Conservation (phyloP, 30 jellyfish, hydroid and myxozoan species). For the Aurelia sp. region DNA sequence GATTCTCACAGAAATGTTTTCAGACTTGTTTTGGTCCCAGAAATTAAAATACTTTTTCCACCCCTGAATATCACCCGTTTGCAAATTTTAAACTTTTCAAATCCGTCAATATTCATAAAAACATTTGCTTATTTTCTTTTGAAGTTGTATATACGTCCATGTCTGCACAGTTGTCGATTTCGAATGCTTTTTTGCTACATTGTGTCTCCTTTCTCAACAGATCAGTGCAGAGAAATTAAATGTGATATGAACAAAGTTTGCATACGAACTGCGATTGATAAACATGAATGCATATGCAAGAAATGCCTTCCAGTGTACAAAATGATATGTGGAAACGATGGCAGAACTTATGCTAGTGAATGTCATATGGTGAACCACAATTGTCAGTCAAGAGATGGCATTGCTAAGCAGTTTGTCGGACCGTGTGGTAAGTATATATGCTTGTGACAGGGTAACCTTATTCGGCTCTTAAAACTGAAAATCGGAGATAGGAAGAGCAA, state of each 20-base stretch:
- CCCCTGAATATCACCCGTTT: no score
- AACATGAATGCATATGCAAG: conserved; percentile 57
- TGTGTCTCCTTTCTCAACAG: conserved; percentile 20
- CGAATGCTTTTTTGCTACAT: background rate
- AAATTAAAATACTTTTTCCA: no score
- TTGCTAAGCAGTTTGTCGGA: conserved; percentile 4
- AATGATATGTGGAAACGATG: conserved; percentile 83
- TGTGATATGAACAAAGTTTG: conserved; percentile 44
- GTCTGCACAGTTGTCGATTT: background rate
- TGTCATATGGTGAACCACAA: conserved; percentile 66
- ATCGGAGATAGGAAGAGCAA: no score
- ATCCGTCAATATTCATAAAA: no score
- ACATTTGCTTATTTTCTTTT: no score
- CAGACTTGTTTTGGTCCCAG: no score
- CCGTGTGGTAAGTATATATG: conserved; percentile 62
- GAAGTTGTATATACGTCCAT: background rate
- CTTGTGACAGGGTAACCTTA: background rate
- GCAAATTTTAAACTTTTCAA: no score
- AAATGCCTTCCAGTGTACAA: conserved; percentile 37
- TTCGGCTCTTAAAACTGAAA: no score
- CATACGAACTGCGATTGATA: conserved; percentile 15
- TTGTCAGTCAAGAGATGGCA: conserved; percentile 43
- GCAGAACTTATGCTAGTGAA: conserved; percentile 74
- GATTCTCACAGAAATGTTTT: no score
- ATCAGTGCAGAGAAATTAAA: conserved; percentile 67